Evolutionary conservation across 2,888 invertebrate species (phyloP).

Genomic region (Lithophane socia): DNA sequence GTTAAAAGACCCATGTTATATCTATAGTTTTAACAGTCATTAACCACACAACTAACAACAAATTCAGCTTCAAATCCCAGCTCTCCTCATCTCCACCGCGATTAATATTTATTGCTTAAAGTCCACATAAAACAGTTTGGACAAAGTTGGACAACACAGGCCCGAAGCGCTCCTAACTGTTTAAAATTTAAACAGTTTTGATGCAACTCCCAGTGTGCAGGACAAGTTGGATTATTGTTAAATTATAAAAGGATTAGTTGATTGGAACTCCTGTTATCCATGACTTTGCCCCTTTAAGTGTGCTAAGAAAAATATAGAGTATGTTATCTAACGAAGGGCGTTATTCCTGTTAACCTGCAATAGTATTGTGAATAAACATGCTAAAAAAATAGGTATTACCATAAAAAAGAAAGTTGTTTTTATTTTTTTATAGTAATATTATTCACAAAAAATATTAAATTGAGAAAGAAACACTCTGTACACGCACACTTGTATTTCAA

Average conservation of each 20-base stretch:
- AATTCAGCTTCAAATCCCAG: background rate
- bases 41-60: conserved; percentile 6
- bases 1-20: background rate
- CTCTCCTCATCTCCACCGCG: conserved; percentile 24
- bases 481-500: too few species aligned
- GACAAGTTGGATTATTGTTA: conserved; percentile 39
- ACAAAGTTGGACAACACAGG: conserved; percentile 39
- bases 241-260: conserved; percentile 15
- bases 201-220: conserved; percentile 26
- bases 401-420: too few species aligned
- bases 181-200: conserved; percentile 43
- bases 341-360: too few species aligned
- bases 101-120: conserved; percentile 51
- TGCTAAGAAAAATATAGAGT: too few species aligned
- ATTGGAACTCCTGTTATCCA: background rate
- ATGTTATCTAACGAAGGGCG: too few species aligned
- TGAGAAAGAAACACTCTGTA: too few species aligned
- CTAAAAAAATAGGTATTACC: too few species aligned
- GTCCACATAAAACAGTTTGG: conserved; percentile 23
- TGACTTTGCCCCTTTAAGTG: too few species aligned
- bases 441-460: too few species aligned
- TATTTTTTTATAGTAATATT: too few species aligned
- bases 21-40: background rate
- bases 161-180: conserved; percentile 26
- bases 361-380: too few species aligned